Conservation (phyloP, 2,113 vertebrate genomes). For the Corythaeola cristata region DNA sequence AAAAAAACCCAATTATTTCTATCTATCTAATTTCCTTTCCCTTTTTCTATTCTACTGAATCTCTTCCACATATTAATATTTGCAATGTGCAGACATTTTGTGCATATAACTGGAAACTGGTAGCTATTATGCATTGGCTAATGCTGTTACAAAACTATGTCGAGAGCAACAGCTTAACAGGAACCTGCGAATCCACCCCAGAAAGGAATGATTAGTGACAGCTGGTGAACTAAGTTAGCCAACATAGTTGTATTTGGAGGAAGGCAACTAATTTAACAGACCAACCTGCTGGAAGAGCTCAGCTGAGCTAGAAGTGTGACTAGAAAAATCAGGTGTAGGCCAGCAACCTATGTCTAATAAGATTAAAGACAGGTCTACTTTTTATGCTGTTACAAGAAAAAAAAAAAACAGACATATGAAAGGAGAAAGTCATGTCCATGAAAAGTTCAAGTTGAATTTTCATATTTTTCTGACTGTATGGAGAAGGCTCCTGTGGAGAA, state of each 20-base stretch:
- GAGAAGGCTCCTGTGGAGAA: conserved; percentile 3
- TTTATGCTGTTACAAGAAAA: not conserved
- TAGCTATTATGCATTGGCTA: not conserved
- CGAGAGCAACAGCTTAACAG: not conserved
- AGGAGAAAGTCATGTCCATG: not conserved
- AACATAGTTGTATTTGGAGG: not conserved
- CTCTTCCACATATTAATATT: not conserved
- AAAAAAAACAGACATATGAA: not conserved
- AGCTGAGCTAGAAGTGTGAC: not conserved
- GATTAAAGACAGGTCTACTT: not conserved
- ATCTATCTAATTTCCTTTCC: not conserved
- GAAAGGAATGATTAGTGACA: not conserved
- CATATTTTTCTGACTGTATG: not conserved
- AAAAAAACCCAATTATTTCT: not conserved
- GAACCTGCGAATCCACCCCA: not conserved
- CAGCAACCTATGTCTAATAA: not conserved
- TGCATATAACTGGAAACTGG: not conserved
- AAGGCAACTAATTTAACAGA: not conserved
- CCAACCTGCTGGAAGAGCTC: not conserved
- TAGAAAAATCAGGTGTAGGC: not conserved
- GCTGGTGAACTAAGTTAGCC: not conserved
- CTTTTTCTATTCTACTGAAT: not conserved
- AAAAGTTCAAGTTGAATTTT: not conserved
- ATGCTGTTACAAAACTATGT: not conserved
- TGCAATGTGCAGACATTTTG: not conserved